Evolutionary conservation across 2,797 vertebrate species (phyloP), one percentile per base, ranked within the genome.

Genomic region (Helicolenus hilgendorfi): DNA sequence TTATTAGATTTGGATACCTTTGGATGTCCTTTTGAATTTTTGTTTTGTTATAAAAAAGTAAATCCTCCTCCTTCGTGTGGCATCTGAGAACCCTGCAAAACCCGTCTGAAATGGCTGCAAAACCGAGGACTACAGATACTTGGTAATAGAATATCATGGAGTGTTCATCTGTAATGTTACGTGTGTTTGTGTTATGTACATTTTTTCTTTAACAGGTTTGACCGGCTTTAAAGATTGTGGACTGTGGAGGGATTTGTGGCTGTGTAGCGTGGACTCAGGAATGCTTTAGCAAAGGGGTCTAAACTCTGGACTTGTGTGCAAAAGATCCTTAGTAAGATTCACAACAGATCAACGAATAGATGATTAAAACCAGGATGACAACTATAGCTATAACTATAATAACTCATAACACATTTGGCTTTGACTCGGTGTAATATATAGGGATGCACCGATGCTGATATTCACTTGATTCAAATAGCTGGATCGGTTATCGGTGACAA

Each of bases 181-280:
- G 71, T 93, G 76, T 94, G 80, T 93, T 92, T 93, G 77, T 94
- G 85, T 94, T 90, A 14, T 95, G 81, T 89, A 87, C 71, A 88
- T 91, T 81, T 91, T 93, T 94, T 90, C 91, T 94, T 93, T 96
- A 91, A 96, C 96, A 96, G 96, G 96, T 96, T 77, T 95, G 90
- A 78, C 83, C 92, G 31, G 36, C 92, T 86, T 81, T 91, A 85
- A 88, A 86, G 79, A 63, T 89, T 85, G 13, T 84, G 86, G 77
- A 90, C 79, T 89, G 56, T 79, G 87, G 83, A 84, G 85, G 78
- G 72, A 76, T 83, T 79, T 84, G 69, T 90, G 77, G 78, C 76
- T 78, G 63, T 83, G 5, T 89, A 86, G 88, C 14, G 4, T 83
- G 84, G 65, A 89, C 29, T 68, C 36, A 11, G 63, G n/a, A 85